Conservation (phyloP, 1,140 invertebrate genomes). For the Cepaea nemoralis region DNA sequence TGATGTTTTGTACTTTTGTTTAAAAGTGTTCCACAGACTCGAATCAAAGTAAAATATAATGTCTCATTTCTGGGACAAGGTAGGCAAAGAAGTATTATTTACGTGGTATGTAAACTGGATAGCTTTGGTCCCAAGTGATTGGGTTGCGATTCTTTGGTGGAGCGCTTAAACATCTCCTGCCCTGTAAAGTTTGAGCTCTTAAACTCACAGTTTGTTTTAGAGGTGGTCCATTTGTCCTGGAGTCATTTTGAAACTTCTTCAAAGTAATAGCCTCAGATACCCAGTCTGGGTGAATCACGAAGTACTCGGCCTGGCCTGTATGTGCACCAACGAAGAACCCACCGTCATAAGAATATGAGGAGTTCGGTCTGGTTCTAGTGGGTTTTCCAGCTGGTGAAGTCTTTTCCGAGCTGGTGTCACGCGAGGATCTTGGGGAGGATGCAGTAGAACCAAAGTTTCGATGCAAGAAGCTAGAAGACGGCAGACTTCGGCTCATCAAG, state of each 20-base stretch:
- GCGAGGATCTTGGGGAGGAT: conserved; percentile 38
- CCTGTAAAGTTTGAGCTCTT: not conserved
- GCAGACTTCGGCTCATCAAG: conserved; percentile 41
- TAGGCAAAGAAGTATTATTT: not conserved
- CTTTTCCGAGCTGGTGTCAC: conserved; percentile 45
- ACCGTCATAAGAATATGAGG: conserved; percentile 50
- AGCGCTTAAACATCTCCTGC: conserved; percentile 27
- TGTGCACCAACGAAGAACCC: conserved; percentile 43
- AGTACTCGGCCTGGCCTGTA: conserved; percentile 50
- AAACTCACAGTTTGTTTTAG: not conserved
- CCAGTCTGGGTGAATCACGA: conserved; percentile 66
- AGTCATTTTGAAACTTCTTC: conserved; percentile 38
- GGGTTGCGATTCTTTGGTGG: conserved; percentile 30
- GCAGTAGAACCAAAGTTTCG: conserved; percentile 26
- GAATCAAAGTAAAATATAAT: no score
- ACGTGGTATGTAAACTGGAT: not conserved
- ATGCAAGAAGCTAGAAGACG: conserved; percentile 31
- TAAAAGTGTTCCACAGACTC: no score
- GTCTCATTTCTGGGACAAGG: no score
- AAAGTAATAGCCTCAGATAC: conserved; percentile 62
- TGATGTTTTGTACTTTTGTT: no score
- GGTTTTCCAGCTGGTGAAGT: conserved; percentile 19
- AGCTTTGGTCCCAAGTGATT: conserved; percentile 16
- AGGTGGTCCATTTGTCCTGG: not conserved
- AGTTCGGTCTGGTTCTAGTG: conserved; percentile 21